phyloP scores from a whole-genome alignment of 2,888 invertebrate species.

The Myathropa florea region DNA sequence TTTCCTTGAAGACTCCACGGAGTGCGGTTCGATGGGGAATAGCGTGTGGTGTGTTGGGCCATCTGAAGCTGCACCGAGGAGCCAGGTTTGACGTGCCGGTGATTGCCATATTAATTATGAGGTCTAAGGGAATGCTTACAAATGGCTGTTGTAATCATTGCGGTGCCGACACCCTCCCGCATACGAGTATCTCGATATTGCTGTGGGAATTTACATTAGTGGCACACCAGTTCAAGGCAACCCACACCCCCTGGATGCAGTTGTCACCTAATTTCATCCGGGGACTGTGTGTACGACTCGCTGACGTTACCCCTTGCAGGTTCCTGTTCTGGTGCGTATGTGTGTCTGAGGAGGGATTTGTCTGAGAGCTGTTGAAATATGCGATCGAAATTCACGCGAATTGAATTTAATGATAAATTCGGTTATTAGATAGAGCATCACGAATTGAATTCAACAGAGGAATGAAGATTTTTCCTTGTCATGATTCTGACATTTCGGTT shows the following conservation, averaged over 20 bases:
- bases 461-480: background rate
- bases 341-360: background rate
- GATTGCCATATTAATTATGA: conserved; percentile 69
- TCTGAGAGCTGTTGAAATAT: background rate
- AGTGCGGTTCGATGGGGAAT: background rate
- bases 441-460: conserved; percentile 34
- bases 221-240: conserved; percentile 9
- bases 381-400: conserved; percentile 25
- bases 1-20: background rate
- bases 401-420: conserved; percentile 62
- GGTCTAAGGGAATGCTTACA: conserved; percentile 53
- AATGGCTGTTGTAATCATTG: conserved; percentile 41
- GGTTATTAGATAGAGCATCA: conserved; percentile 34
- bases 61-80: conserved; percentile 34
- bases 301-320: conserved; percentile 41
- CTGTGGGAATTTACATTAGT: conserved; percentile 56
- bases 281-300: conserved; percentile 39
- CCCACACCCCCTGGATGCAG: conserved; percentile 28
- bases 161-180: background rate
- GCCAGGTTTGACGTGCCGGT: conserved; percentile 44
- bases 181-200: conserved; percentile 12
- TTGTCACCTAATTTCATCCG: conserved; percentile 57
- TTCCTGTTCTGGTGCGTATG: background rate
- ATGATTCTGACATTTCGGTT: background rate
- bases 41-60: conserved; percentile 26